Percentiles rank a stretch among this genome's conserved stretches.
These are phyloP conservation scores for Pachyuromys duprasi DNA, from an alignment of 2,797 vertebrate genomes.

Conservation along the genomic window DNA sequence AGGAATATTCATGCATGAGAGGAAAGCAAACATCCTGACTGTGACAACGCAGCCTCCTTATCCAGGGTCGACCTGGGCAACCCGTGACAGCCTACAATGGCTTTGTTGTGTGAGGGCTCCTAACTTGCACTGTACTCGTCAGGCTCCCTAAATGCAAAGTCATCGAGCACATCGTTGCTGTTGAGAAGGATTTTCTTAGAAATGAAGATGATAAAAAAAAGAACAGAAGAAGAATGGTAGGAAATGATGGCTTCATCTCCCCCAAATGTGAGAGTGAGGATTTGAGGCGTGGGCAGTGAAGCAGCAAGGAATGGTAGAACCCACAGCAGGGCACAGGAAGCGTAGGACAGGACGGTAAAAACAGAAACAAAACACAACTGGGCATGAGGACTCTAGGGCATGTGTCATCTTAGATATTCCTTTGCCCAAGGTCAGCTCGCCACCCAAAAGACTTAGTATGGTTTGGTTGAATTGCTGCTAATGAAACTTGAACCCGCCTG, in stretches of 20 bases:
- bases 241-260: not conserved
- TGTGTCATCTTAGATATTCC: not conserved
- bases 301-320: accelerated
- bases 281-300: not conserved
- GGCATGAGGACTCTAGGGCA: not conserved
- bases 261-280: not conserved
- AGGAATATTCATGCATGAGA: not conserved
- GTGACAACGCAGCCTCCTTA: not conserved
- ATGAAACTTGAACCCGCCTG: constrained; percentile 64
- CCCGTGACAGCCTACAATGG: not conserved
- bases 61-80: not conserved
- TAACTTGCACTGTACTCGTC: not conserved
- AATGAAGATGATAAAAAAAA: not conserved
- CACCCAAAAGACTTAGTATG: not conserved
- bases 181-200: constrained; percentile 1
- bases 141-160: not conserved
- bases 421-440: not conserved
- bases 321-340: not conserved
- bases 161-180: not conserved
- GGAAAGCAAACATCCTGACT: not conserved
- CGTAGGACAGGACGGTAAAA: not conserved
- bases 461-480: constrained; percentile 26
- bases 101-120: not conserved
- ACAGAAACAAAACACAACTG: not conserved
- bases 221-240: too few species aligned